A percentile compares a stretch with the other conserved stretches of the same genome.
Conservation (phyloP, 2,797 vertebrate species). For the Propithecus perrieri region DNA sequence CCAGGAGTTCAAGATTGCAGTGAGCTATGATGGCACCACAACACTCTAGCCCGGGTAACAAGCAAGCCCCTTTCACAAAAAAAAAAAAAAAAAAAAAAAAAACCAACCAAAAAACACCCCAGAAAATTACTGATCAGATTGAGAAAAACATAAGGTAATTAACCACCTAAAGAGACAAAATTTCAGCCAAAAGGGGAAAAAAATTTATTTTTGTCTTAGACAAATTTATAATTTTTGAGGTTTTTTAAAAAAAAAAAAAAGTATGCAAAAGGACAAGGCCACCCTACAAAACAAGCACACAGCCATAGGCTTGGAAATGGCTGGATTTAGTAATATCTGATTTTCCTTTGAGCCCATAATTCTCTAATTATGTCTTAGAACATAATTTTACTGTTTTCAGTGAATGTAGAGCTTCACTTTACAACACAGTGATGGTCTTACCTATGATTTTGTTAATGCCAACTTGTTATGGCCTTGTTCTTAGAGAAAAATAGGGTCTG, state of each 20-base stretch:
- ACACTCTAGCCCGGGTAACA: too few relatives aligned
- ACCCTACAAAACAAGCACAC: not conserved
- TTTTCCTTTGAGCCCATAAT: not conserved
- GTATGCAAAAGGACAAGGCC: not conserved
- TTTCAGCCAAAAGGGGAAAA: not conserved
- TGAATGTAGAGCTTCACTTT: not conserved
- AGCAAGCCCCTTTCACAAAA: not conserved
- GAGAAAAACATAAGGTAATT: not conserved
- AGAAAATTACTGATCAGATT: not conserved
- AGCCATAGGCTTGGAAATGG: not conserved
- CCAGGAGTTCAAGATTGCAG: too few relatives aligned
- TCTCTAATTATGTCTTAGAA: not conserved
- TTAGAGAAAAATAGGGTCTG: not conserved
- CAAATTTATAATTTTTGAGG: not conserved
- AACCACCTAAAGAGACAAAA: not conserved
- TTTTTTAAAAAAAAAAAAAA: not conserved
- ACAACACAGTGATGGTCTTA: not conserved
- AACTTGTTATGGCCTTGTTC: not conserved
- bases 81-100: not conserved
- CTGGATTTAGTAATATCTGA: not conserved
- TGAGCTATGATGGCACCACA: too few relatives aligned
- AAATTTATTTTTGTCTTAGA: not conserved
- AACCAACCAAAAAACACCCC: not conserved
- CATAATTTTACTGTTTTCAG: not conserved
- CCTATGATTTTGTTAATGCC: not conserved